Evolutionary conservation across 2,888 invertebrate genomes (phyloP), one percentile per base, ranked within the genome.

Genomic region (Gastrophysa polygoni): DNA sequence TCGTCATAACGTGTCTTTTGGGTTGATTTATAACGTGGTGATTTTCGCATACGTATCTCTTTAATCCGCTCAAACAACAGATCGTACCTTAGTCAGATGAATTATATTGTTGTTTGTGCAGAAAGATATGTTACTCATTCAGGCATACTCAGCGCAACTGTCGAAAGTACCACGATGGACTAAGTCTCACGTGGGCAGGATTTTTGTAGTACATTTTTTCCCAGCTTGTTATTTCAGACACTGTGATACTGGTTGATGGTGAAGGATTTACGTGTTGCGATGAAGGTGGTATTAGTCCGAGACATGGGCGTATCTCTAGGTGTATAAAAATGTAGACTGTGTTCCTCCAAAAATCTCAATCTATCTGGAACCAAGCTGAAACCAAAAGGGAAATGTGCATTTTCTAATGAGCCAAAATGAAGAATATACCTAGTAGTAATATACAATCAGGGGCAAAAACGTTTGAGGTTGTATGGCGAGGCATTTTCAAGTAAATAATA

Each of bases 1-100:
- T 32, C 29, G 29, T 32, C 49, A 54, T 57, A 57, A 54, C 49
- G 50, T 59, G 56, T 64, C 61, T 49, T 54, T 57, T 16, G 17
- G 32, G 17, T 49, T 68, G 68, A 70, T 68, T 65, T 70, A 70
- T 57, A 49, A 68, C 50, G 67, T 70, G 68, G 66, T 63, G 68
- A 68, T 67, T 68, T 68, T 70, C 64, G 65, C 63, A 59, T 63
- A 56, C 59, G 64, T 60, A 52, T 65, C 57, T 63, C 14, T 61
- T 57, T 52, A 61, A 63, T 58, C 57, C 43, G 47, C 17, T 48
- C 46, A 55, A 61, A 67, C 64, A 63, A 59, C 50, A 57, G 49
- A 54, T 32, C 54, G 18, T 17, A 56, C 46, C 46, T n/a, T 51
- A 29, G 56, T 43, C 46, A 10, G 32, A 29, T 60, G 63, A 54